These are phyloP conservation scores for Chelonus insularis DNA, from an alignment of 1,140 invertebrate species.

Conservation along the genomic window DNA sequence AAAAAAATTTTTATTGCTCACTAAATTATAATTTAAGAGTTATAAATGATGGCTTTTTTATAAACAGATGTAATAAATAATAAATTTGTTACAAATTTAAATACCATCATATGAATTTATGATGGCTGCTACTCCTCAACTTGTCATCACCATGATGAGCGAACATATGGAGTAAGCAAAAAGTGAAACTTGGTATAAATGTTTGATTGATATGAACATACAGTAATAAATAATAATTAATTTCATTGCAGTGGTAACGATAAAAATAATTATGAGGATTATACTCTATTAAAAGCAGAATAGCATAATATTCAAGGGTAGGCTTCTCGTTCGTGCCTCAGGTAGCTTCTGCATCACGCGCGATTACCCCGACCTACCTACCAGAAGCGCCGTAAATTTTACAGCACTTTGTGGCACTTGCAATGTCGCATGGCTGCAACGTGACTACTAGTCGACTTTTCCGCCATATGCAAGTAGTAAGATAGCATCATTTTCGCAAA, in stretches of 20 bases:
- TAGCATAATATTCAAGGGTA: slow-evolving; percentile 7
- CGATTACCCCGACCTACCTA: slow-evolving; percentile 4
- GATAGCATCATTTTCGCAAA: background rate
- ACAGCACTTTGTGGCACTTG: slow-evolving; percentile 20
- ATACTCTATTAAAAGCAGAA: slow-evolving; percentile 10
- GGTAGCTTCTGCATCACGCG: slow-evolving; percentile 1
- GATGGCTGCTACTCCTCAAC: no score
- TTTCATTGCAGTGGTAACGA: background rate
- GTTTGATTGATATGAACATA: no score
- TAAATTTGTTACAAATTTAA: no score
- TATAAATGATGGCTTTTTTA: no score
- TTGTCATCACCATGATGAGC: no score
- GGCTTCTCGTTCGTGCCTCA: slow-evolving; percentile 12
- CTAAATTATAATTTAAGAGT: no score
- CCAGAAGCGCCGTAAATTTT: slow-evolving; percentile 21
- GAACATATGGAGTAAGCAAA: no score
- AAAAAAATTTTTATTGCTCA: no score
- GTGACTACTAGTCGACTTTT: background rate
- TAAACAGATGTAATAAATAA: no score
- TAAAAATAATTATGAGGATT: slow-evolving; percentile 18
- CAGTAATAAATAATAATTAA: no score
- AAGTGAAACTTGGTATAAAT: background rate
- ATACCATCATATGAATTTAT: no score
- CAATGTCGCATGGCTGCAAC: background rate
- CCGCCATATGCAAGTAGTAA: background rate